Evolutionary conservation across 2,888 invertebrate species (phyloP).

Genomic region (Drosophila lutescens): DNA sequence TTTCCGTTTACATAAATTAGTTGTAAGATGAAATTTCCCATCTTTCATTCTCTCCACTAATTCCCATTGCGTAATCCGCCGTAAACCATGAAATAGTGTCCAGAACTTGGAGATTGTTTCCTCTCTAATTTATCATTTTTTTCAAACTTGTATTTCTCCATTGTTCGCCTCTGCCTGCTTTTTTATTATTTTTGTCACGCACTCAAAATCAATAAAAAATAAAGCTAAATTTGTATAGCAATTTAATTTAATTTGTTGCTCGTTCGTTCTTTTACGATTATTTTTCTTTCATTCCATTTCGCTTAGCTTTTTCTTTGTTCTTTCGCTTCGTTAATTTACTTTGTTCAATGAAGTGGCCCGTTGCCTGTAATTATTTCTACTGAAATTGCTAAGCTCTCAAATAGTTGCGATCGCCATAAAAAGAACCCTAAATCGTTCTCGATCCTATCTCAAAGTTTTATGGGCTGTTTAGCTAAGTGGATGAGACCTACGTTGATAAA

Average conservation of each 20-base stretch:
- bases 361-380: conserved; percentile 54
- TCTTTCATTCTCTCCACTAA: conserved; percentile 27
- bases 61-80: conserved; percentile 48
- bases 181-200: conserved; percentile 56
- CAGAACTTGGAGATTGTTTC: conserved; percentile 30
- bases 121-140: conserved; percentile 31
- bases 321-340: conserved; percentile 13
- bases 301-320: conserved; percentile 51
- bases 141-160: conserved; percentile 8
- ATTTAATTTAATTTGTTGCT: conserved; percentile 54
- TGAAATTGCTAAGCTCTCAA: conserved; percentile 16
- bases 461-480: conserved; percentile 18
- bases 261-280: conserved; percentile 29
- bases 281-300: conserved; percentile 4
- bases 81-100: conserved; percentile 53
- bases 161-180: conserved; percentile 20
- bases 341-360: conserved; percentile 26
- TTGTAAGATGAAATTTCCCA: conserved; percentile 29
- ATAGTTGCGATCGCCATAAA: conserved; percentile 1
- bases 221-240: conserved; percentile 52
- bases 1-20: conserved; percentile 72
- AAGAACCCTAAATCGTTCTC: conserved; percentile 8
- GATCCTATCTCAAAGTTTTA: conserved; percentile 12
- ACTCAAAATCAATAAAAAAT: conserved; percentile 64
- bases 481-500: conserved; percentile 6